Conservation (phyloP, 2,113 vertebrate species). For the Psephotus haematonotus region DNA sequence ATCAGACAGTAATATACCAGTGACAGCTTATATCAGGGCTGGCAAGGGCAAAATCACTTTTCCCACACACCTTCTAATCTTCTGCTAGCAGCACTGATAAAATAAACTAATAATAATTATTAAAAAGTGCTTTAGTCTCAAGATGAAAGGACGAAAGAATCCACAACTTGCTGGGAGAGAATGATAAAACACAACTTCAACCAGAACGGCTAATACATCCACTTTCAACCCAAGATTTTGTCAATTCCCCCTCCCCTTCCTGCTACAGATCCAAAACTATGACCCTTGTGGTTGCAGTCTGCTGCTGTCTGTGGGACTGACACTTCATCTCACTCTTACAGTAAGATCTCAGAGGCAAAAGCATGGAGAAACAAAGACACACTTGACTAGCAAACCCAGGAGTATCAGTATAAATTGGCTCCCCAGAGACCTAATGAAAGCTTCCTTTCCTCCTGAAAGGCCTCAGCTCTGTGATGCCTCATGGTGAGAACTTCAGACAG, state of each 20-base stretch:
- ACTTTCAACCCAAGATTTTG: background rate
- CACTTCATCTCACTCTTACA: background rate
- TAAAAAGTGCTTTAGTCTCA: background rate
- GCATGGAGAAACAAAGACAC: background rate
- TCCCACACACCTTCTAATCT: background rate
- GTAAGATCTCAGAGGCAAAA: background rate
- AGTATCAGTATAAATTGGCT: background rate
- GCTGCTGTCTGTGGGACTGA: background rate
- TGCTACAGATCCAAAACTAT: background rate
- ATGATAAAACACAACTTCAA: background rate
- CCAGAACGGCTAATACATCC: background rate
- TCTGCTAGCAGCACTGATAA: background rate
- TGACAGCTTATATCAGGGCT: background rate
- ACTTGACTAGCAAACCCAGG: background rate
- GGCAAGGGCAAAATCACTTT: background rate
- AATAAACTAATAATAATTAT: background rate
- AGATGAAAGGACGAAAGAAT: background rate
- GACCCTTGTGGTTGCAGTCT: background rate
- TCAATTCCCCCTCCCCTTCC: background rate
- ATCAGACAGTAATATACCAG: background rate
- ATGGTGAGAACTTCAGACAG: background rate
- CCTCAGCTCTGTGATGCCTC: background rate
- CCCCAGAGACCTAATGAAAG: background rate
- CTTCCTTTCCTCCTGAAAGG: background rate
- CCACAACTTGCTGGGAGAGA: background rate